phyloP scores from a whole-genome alignment of 53 echinoderm and acorn worm species.

The Holothuria scabra region DNA sequence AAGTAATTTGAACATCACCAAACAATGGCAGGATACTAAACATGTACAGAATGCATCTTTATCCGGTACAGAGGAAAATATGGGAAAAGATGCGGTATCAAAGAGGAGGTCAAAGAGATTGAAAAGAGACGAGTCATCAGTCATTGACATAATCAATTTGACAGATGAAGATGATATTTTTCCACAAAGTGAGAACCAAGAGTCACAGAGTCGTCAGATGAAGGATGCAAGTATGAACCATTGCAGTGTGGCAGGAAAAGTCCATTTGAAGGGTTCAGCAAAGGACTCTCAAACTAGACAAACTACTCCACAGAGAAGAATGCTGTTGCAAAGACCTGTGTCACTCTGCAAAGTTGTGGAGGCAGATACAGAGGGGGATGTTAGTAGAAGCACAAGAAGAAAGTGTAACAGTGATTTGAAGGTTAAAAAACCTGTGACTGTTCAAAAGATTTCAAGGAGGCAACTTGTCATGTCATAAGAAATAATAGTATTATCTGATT shows the following conservation, averaged over 20 bases:
- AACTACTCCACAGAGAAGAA: constrained; percentile 8
- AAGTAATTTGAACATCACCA: not conserved
- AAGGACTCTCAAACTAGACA: too few relatives aligned
- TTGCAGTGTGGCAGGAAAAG: too few relatives aligned
- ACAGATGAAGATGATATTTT: not conserved
- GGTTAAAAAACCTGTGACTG: not conserved
- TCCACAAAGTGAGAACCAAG: not conserved
- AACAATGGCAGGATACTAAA: too few relatives aligned
- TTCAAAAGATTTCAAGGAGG: constrained; percentile 3
- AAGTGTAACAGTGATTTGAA: constrained; percentile 16
- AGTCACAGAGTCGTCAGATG: too few relatives aligned
- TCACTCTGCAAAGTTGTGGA: constrained; percentile 7
- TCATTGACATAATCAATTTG: too few relatives aligned
- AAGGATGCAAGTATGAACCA: too few relatives aligned
- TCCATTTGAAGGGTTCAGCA: too few relatives aligned
- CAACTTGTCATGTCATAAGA: not conserved
- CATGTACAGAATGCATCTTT: too few relatives aligned
- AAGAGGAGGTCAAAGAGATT: constrained; percentile 32
- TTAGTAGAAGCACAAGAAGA: too few relatives aligned
- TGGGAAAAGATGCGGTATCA: not conserved
- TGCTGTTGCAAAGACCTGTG: not conserved
- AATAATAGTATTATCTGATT: too few relatives aligned
- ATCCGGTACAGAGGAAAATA: not conserved
- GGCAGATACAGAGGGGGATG: too few relatives aligned
- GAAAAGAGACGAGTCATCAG: not conserved